Conservation (phyloP, 2,888 invertebrate species). For the Amiota communis region DNA sequence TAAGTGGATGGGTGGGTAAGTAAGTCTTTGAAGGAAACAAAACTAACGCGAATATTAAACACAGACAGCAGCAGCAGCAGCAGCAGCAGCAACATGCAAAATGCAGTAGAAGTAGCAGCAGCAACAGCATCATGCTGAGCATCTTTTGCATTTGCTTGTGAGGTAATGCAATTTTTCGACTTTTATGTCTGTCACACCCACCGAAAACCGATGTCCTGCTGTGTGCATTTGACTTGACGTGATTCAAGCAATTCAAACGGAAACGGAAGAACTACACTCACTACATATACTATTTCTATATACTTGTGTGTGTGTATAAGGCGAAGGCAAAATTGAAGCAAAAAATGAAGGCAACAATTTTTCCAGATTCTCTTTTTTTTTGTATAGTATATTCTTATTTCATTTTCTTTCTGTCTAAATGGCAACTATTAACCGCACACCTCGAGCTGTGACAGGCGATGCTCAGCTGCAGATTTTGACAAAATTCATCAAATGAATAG, state of each 20-base stretch:
- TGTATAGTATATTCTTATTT: not conserved
- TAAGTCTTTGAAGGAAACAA: slow-evolving; percentile 28
- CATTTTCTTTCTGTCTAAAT: slow-evolving; percentile 47
- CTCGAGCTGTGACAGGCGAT: slow-evolving; percentile 39
- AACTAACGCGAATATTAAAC: slow-evolving; percentile 61
- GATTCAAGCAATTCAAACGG: slow-evolving; percentile 61
- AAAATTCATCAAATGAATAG: slow-evolving; percentile 47
- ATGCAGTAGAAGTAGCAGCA: slow-evolving; percentile 35
- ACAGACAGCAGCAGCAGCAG: slow-evolving; percentile 42
- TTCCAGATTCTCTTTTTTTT: not conserved
- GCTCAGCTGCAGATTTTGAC: slow-evolving; percentile 45
- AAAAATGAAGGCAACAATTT: not conserved
- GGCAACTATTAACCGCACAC: slow-evolving; percentile 65
- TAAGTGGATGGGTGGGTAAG: no score
- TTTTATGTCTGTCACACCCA: not conserved
- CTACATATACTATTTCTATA: no score
- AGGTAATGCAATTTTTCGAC: slow-evolving; percentile 63
- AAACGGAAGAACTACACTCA: slow-evolving; percentile 59
- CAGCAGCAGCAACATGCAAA: not conserved
- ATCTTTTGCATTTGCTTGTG: not conserved
- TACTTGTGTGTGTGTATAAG: slow-evolving; percentile 51
- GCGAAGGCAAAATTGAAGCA: slow-evolving; percentile 49
- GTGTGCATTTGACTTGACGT: slow-evolving; percentile 2
- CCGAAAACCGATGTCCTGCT: not conserved
- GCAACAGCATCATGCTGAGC: slow-evolving; percentile 8